Conservation (phyloP, 1,140 invertebrate species). For the Palaemon carinicauda region DNA sequence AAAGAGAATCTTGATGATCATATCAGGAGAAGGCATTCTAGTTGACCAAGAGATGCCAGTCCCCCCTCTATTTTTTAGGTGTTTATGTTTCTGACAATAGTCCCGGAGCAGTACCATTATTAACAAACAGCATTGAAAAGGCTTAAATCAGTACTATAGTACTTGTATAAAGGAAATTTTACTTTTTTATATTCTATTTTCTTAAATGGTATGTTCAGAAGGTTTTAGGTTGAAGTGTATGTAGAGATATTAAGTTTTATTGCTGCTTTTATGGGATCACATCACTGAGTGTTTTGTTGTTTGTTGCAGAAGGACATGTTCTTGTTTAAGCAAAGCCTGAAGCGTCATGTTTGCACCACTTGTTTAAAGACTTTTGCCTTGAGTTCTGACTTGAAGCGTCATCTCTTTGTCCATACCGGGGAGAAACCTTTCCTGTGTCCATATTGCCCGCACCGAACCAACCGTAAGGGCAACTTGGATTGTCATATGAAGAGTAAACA, state of each 20-base stretch:
- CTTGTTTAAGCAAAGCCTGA: constrained; percentile 38
- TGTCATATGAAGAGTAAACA: constrained; percentile 46
- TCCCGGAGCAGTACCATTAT: too few relatives aligned
- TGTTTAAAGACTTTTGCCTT: constrained; percentile 47
- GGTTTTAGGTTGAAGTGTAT: background rate
- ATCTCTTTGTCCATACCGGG: constrained; percentile 45
- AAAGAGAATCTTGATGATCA: constrained; percentile 49
- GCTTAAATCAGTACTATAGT: too few relatives aligned
- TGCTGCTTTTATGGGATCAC: background rate
- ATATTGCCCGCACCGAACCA: constrained; percentile 45
- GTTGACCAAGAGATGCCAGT: background rate
- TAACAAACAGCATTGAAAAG: background rate
- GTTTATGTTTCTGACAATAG: too few relatives aligned
- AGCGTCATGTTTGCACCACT: constrained; percentile 42
- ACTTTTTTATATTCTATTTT: too few relatives aligned
- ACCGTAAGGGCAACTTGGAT: constrained; percentile 42
- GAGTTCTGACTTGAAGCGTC: constrained; percentile 47
- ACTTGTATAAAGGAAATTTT: too few relatives aligned
- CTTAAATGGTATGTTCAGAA: too few relatives aligned
- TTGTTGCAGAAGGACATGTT: constrained; percentile 45
- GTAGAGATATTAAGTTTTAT: background rate
- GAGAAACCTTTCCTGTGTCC: constrained; percentile 47
- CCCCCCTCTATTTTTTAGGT: too few relatives aligned
- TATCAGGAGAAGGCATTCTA: constrained; percentile 35
- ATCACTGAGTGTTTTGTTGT: constrained; percentile 37